Evolutionary conservation across 2,888 invertebrate species (phyloP), one percentile per base, ranked within the genome.

Genomic region (Harmothoe impar): DNA sequence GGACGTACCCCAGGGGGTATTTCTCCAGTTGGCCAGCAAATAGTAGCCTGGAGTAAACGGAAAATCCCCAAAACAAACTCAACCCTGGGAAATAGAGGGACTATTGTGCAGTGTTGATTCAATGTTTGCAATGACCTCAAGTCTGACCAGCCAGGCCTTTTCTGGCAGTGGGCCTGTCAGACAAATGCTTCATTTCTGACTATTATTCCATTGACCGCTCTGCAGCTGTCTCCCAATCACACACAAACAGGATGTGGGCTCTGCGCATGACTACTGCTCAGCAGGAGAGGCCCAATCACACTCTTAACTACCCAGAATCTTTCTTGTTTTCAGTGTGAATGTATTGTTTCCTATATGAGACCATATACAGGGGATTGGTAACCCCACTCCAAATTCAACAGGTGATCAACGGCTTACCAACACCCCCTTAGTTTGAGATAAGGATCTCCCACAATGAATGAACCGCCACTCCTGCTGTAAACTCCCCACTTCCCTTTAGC

Each of bases 131-230:
- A 62, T 43, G 43, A 43, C 43, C 43, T 43, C 43, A 43, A 62
- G 62, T n/a, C 62, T 62, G 62, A n/a, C 62, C 1, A 10, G 10
- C 62, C 62, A 62, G 62, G 23, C 62, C 62, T n/a, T 62, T 62
- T 62, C 62, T 43, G 43, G 43, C 10, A 43, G 3, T 43, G 43
- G 43, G 43, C 62, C 62, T 62, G 62, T 62, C 62, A 62, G 15
- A 62, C 62, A 62, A 62, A 62, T n/a, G 62, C n/a, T n/a, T 62
- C 62, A 62, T 62, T 20, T 62, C 62, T 62, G n/a, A 62, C 62
- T n/a, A 62, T n/a, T n/a, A 3, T 62, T 20, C 62, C 43, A 43
- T 43, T 43, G 23, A 15, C 72, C 72, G 72, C 72, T 29, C 72
- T 72, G 72, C 72, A 72, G 25, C 72, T 72, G 72, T 72, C 72